Evolutionary conservation across 1,140 invertebrate genomes (phyloP), one percentile per base, ranked within the genome.

Genomic region (Hermatobates lingyangjiaoensis): DNA sequence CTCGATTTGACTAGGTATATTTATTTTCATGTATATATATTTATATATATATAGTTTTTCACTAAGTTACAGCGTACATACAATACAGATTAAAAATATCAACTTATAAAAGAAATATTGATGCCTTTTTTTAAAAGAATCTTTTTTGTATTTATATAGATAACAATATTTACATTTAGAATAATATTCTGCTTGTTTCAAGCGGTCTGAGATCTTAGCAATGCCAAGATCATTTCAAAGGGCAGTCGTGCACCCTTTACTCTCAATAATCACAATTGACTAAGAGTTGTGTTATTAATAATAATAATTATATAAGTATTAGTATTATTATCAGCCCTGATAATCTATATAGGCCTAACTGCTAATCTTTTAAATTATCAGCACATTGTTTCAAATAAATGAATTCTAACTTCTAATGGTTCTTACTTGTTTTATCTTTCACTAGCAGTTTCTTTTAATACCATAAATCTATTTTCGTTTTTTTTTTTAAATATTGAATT

Each of bases 151-250:
- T 20, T 10, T 42, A 12, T 10, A 42, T 42, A 52, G 52, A 45
- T 58, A 60, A 60, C 59, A 57, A 61, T 61, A 61, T 61, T 59
- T 61, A 61, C 60, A 61, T 61, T 61, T 61, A 61, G 60, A 61
- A 61, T 61, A 58, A 59, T 57, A 58, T n/a, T n/a, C n/a, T n/a
- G n/a, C n/a, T n/a, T n/a, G 24, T 23, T 24, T 54, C 50, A 50
- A 54, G 44, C 48, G 47, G 48, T 53, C 53, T 56, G 45, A 45
- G 10, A 50, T 42, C 39, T 50, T 24, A 28, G 42, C 51, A 53
- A 46, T 47, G 45, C 51, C 23, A 28, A 25, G 30, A n/a, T n/a
- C n/a, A n/a, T n/a, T n/a, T n/a, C n/a, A n/a, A n/a, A n/a, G n/a
- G n/a, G n/a, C n/a, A n/a, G n/a, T n/a, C n/a, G n/a, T n/a, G n/a